Conservation (phyloP, 2,797 vertebrate genomes). For the Corythornis leucogaster region DNA sequence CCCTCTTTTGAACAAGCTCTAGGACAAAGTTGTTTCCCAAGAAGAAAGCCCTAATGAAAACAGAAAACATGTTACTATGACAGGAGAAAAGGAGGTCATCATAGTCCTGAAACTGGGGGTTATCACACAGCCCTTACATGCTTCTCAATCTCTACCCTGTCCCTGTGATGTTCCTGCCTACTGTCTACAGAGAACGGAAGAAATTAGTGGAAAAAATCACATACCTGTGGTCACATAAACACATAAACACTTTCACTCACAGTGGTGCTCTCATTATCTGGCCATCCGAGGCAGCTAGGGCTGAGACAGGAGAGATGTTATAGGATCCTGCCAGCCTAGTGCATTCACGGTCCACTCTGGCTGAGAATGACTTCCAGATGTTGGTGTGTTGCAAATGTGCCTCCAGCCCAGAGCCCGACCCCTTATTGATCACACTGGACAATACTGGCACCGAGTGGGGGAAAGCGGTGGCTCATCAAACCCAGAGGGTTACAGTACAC, state of each 20-base stretch:
- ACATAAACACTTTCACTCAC: conserved; percentile 80
- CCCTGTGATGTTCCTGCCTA: not conserved
- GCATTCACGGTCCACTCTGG: conserved; percentile 74
- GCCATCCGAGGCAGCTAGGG: conserved; percentile 73
- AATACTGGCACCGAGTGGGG: not conserved
- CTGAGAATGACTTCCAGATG: conserved; percentile 89
- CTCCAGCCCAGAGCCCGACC: conserved; percentile 22
- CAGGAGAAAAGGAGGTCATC: not conserved
- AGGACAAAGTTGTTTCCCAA: not conserved
- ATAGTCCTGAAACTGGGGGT: not conserved
- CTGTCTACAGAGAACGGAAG: not conserved
- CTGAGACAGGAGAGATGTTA: conserved; percentile 74
- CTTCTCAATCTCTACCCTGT: not conserved
- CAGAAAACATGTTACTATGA: not conserved
- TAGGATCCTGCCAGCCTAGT: conserved; percentile 72
- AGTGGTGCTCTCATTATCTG: conserved; percentile 76
- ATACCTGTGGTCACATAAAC: conserved; percentile 75
- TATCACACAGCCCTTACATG: fast-evolving
- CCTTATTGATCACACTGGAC: conserved; percentile 44
- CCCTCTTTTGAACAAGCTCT: not conserved
- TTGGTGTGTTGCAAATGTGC: conserved; percentile 64
- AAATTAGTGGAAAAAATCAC: conserved; percentile 13
- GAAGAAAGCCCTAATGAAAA: not conserved
- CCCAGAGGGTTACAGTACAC: not conserved
- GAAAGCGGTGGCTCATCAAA: not conserved